Base-by-base conservation (phyloP, 2,113 vertebrate genomes). In the Acanthisitta chloris region DNA sequence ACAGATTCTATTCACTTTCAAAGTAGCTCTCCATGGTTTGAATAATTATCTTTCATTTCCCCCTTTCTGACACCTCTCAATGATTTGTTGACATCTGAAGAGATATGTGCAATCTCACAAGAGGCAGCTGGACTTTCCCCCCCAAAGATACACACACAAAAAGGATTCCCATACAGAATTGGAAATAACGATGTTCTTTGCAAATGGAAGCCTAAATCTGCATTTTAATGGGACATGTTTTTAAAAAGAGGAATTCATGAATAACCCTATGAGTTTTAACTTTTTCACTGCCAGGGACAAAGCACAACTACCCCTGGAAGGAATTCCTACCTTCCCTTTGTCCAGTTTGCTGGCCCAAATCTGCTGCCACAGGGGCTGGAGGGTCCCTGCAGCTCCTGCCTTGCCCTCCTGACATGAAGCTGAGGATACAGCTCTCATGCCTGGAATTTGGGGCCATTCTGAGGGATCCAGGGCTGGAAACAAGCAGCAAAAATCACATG, bases 1-100 rank as follows among this genome's bases (percentile, higher is more conserved):
- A 98, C 97, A 98, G 98, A 96, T 97, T 95, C 98, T 98, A 98
- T 98, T 98, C 97, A 98, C 97, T 98, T 98, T 97, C 97, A 98
- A 98, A 98, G 98, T 90, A 98, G 97, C 97, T 97, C 97, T 97
- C 97, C 95, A 96, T 48, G 96, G 92, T 97, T 87, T 87, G 97
- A 96, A 98, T 98, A 98, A 98, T 98, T 97, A 97, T 97, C 97
- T 97, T 97, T 97, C 98, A 96, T 97, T 97, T 97, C 97, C 97
- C 95, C 96, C 96, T 92, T 96, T 97, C 98, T 97, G 98, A 98
- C 97, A 97, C 97, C 96, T 97, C 88, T 97, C 98, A 98, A 97
- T 97, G 98, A 98, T 98, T 96, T 97, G 97, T 97, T 97, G 98
- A 97, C 97, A 98, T 98, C 97, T 98, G 97, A 98, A 97, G 98